Conservation (phyloP, 2,113 vertebrate species). For the Electrona antarctica region DNA sequence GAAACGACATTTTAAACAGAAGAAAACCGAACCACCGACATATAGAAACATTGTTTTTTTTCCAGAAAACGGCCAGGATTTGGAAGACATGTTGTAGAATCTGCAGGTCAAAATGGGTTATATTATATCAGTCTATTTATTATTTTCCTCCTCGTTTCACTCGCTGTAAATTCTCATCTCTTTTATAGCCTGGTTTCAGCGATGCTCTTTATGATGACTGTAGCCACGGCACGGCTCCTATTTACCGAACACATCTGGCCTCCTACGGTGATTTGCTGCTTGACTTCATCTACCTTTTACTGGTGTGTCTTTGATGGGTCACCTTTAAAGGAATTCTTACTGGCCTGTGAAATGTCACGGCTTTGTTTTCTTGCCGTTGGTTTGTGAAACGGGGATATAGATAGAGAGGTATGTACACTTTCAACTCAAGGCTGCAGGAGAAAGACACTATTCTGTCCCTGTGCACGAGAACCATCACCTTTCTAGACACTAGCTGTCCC, state of each 20-base stretch:
- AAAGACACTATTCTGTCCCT: neutral
- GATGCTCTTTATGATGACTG: constrained; percentile 39
- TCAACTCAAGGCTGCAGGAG: neutral
- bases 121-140: too few species aligned
- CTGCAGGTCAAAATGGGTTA: too few species aligned
- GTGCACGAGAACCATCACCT: too few species aligned
- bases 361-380: constrained; percentile 31
- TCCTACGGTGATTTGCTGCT: constrained; percentile 21
- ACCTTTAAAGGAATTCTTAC: constrained; percentile 39
- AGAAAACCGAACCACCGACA: too few species aligned
- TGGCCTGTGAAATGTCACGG: constrained; percentile 50
- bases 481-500: too few species aligned
- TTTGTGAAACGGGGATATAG: constrained; percentile 19
- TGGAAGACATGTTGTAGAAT: too few species aligned
- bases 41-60: too few species aligned
- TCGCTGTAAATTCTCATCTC: constrained; percentile 44
- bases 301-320: constrained; percentile 53
- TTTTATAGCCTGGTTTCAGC: constrained; percentile 42
- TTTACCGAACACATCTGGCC: constrained; percentile 44
- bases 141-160: constrained; percentile 1
- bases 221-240: constrained; percentile 36
- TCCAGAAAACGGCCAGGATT: too few species aligned
- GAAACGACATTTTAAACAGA: too few species aligned
- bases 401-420: neutral
- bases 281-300: constrained; percentile 45